A percentile compares a stretch with the other conserved stretches of the same genome.
These are phyloP conservation scores for Anaspis maculata DNA, from an alignment of 2,888 invertebrate genomes.

Conservation along the genomic window DNA sequence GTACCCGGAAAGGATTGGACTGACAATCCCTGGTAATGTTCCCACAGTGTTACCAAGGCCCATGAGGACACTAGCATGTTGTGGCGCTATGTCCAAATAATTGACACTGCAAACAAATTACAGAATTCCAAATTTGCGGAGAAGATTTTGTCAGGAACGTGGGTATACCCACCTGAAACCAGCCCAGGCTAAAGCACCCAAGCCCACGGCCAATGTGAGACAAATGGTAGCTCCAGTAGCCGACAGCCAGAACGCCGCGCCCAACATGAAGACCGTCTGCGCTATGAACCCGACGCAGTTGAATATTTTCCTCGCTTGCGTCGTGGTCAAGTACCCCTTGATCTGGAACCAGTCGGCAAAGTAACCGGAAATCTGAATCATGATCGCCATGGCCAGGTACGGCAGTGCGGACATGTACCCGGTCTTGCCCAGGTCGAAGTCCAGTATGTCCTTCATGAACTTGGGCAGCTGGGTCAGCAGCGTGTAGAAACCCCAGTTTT, in stretches of 20 bases:
- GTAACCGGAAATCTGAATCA: slow-evolving; percentile 72
- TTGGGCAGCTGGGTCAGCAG: slow-evolving; percentile 75
- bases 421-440: slow-evolving; percentile 67
- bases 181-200: slow-evolving; percentile 90
- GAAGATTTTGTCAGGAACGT: no score
- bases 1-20: slow-evolving; percentile 52
- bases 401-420: slow-evolving; percentile 82
- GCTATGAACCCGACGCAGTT: slow-evolving; percentile 65
- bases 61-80: slow-evolving; percentile 86
- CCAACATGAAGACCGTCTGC: slow-evolving; percentile 81
- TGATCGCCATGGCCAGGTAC: slow-evolving; percentile 79
- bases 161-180: slow-evolving; percentile 71
- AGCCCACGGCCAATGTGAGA: slow-evolving; percentile 79
- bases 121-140: no score
- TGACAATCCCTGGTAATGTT: slow-evolving; percentile 86
- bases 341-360: slow-evolving; percentile 70
- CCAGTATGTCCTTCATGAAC: slow-evolving; percentile 69
- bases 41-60: slow-evolving; percentile 87
- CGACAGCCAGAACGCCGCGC: slow-evolving; percentile 65
- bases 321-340: slow-evolving; percentile 58
- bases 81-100: slow-evolving; percentile 81
- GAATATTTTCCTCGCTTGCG: slow-evolving; percentile 60
- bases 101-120: slow-evolving; percentile 6
- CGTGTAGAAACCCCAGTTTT: slow-evolving; percentile 88
- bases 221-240: slow-evolving; percentile 65